Base-by-base conservation (phyloP, 2,113 vertebrate species). In the Seriola rivoliana region DNA sequence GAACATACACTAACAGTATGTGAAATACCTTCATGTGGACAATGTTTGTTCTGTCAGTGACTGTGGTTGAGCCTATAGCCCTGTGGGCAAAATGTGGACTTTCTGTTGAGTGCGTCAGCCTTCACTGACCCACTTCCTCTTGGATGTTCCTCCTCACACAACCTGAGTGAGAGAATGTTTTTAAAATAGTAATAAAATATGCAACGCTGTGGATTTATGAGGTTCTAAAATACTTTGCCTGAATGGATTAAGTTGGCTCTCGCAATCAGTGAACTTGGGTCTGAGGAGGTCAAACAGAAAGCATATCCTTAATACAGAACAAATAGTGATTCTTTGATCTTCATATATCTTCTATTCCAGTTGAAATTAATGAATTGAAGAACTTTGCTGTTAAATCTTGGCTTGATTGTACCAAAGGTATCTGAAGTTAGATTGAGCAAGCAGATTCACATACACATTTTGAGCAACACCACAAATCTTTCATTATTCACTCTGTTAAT, bases 51-150 rank as follows among this genome's bases (percentile, higher is more conserved):
- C 38, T 0, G 14, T 60, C 64, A 59, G 62, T 42, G 42, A 58
- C 14, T 64, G 29, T 32, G 42, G 63, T 38, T 8, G 17, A 77
- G 73, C 29, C 5, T 34, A 3, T 25, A 29, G 66, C 71, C 50
- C 73, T 21, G 48, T 54, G 58, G 75, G 69, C 64, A 54, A 48
- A 62, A 38, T 36, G n/a, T 44, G 55, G 38, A 17, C 78, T 78
- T 62, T 66, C 11, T 78, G 16, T 84, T 36, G 42, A 82, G 75
- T 71, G 64, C 57, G 63, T 80, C 78, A 74, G 71, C 42, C 46
- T 73, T 57, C 25, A 12, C 36, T 88, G 70, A 87, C 90, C 83
- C 74, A 89, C 86, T 88, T 93, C 81, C 64, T 69, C 64, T 59
- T 63, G 52, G 71, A 68, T 71, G 44, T 78, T 75, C 66, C 23